These are phyloP conservation scores for Solenopsis invicta DNA, from an alignment of 1,140 invertebrate species.

Conservation along the genomic window DNA sequence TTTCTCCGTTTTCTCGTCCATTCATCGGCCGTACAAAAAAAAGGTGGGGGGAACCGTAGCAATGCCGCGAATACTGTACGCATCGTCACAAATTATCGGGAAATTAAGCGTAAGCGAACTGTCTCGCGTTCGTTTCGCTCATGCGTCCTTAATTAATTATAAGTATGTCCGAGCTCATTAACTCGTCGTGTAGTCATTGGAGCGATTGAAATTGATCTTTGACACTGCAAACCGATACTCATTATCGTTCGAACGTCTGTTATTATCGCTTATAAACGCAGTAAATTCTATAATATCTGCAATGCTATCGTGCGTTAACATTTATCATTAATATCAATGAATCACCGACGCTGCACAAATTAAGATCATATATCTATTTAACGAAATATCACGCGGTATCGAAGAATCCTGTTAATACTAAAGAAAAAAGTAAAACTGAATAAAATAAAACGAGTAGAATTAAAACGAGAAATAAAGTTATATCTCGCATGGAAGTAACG, in stretches of 20 bases:
- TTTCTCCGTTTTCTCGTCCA: slow-evolving; percentile 64
- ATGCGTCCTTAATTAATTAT: slow-evolving; percentile 52
- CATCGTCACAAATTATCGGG: slow-evolving; percentile 50
- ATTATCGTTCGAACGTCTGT: slow-evolving; percentile 17
- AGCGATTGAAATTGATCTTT: slow-evolving; percentile 48
- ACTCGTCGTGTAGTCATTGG: slow-evolving; percentile 16
- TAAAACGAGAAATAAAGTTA: background rate
- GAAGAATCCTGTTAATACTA: background rate
- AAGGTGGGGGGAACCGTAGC: slow-evolving; percentile 25
- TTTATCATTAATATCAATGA: slow-evolving; percentile 15
- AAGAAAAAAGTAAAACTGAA: background rate
- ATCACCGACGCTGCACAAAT: background rate
- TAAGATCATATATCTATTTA: background rate
- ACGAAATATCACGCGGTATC: background rate
- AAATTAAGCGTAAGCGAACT: slow-evolving; percentile 40
- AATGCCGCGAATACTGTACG: slow-evolving; percentile 54
- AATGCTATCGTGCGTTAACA: background rate
- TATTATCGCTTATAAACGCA: slow-evolving; percentile 24
- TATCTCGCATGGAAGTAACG: background rate
- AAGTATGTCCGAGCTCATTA: slow-evolving; percentile 44
- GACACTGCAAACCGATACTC: slow-evolving; percentile 40
- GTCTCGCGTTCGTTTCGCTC: slow-evolving; percentile 1
- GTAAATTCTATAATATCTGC: background rate
- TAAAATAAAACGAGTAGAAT: background rate
- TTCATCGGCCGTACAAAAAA: slow-evolving; percentile 69